Percentiles rank a stretch among this genome's conserved stretches.
Conservation (phyloP, 2,888 invertebrate species). For the Thysanoteuthis rhombus region DNA sequence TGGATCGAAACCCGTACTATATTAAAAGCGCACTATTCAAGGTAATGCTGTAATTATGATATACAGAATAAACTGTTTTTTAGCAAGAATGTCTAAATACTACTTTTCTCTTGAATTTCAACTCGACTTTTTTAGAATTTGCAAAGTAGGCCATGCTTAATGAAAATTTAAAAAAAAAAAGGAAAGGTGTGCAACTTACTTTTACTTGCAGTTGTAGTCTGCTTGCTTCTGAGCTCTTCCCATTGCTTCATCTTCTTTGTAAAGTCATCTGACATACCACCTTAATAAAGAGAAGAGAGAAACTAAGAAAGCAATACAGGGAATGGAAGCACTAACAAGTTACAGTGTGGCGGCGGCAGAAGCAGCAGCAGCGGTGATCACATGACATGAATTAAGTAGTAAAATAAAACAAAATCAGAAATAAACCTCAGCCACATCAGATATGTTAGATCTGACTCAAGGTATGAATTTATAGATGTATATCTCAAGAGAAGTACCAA, state of each 20-base stretch:
- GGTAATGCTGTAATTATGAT: neutral
- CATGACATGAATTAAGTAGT: neutral
- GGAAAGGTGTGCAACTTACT: constrained; percentile 37
- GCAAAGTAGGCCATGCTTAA: neutral
- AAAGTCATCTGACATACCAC: constrained; percentile 78
- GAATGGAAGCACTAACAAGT: neutral
- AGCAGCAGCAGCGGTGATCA: neutral
- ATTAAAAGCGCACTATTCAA: too few species aligned
- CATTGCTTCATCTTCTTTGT: constrained; percentile 90
- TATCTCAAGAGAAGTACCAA: neutral
- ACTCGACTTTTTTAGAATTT: neutral
- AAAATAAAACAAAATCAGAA: neutral
- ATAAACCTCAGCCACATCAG: constrained; percentile 20
- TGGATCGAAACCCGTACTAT: too few species aligned
- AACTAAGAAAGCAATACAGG: neutral
- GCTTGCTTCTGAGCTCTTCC: constrained; percentile 70
- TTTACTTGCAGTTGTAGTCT: constrained; percentile 45
- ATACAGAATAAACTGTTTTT: neutral
- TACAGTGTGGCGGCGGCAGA: neutral
- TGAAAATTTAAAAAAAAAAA: neutral
- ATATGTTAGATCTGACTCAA: neutral
- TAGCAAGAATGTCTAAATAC: neutral
- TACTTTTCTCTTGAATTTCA: neutral
- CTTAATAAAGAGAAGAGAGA: constrained; percentile 40
- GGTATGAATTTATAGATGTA: neutral